phyloP scores from a whole-genome alignment of 2,797 vertebrate species.

The Crypturellus tataupa region DNA sequence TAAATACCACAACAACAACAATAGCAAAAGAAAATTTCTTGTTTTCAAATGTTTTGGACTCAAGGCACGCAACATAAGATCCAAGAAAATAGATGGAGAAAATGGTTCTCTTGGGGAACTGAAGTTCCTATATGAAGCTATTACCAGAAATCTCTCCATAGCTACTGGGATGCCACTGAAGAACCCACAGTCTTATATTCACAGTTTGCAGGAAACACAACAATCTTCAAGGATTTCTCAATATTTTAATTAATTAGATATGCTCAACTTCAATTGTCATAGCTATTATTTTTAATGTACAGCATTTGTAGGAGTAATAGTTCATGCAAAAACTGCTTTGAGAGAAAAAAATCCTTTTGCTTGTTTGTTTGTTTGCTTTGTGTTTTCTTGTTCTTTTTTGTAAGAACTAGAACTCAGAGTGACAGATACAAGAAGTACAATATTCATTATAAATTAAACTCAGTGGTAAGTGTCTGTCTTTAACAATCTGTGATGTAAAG shows the following conservation, averaged over 20 bases:
- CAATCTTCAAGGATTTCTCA: not conserved
- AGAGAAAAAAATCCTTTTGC: not conserved
- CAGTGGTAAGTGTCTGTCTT: not conserved
- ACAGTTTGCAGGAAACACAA: not conserved
- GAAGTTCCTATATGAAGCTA: not conserved
- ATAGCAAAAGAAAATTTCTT: not conserved
- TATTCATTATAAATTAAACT: not conserved
- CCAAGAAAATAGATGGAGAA: not conserved
- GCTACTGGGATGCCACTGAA: not conserved
- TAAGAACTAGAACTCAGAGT: not conserved
- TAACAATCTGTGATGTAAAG: not conserved
- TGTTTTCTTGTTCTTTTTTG: not conserved
- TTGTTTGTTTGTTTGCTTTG: not conserved
- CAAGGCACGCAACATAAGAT: not conserved
- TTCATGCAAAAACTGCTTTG: not conserved
- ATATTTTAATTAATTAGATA: not conserved
- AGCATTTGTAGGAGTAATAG: not conserved
- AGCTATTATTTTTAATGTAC: not conserved
- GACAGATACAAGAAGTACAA: not conserved
- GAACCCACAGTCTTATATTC: not conserved
- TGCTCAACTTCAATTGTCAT: not conserved
- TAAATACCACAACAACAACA: not conserved
- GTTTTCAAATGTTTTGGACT: not conserved
- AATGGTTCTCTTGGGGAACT: not conserved
- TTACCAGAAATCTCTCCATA: not conserved